Base-by-base conservation (phyloP, 2,888 invertebrate genomes). In the Agrotis exclamationis region DNA sequence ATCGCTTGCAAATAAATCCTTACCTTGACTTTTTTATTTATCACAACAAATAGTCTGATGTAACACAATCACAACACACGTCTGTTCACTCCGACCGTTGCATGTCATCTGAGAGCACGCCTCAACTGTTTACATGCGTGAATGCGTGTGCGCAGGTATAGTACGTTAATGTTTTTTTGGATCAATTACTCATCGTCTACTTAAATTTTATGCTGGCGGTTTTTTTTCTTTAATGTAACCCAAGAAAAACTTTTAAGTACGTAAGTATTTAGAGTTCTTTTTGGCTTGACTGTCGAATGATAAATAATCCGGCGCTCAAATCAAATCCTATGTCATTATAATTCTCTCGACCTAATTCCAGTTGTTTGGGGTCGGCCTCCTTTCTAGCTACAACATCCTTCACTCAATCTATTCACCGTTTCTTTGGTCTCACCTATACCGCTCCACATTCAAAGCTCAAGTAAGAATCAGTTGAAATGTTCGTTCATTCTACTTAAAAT, bases 11-110 rank as follows among this genome's bases (percentile, higher is more conserved):
- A 65, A 72, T 68, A 62, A 70, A 72, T 58, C 54, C 82, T 77
- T 83, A 85, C 84, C 84, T 85, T 85, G 79, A 68, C 6, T 74
- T 63, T 73, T 76, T 72, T 71, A 80, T 71, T 48, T 58, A 75
- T 62, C 70, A 83, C 79, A 68, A 71, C 53, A 66, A 70, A 59
- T 57, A 47, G 28, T 33, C 39, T 75, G 48, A 57, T 63, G 22
- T 56, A 53, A 74, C 70, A 69, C 70, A 53, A 73, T 51, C 82
- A 83, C 81, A 48, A 82, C 77, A 78, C 77, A 80, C 80, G 80
- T 62, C 72, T 67, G 85, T 45, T 69, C 76, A 72, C 83, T 70
- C 20, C 44, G 65, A 75, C 71, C 18, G 80, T 82, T 76, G 65
- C 58, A 75, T 72, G 74, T 70, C 70, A 68, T 82, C 67, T 85